Evolutionary conservation across 2,113 vertebrate genomes (phyloP).

Genomic region (Cyanoderma ruficeps): DNA sequence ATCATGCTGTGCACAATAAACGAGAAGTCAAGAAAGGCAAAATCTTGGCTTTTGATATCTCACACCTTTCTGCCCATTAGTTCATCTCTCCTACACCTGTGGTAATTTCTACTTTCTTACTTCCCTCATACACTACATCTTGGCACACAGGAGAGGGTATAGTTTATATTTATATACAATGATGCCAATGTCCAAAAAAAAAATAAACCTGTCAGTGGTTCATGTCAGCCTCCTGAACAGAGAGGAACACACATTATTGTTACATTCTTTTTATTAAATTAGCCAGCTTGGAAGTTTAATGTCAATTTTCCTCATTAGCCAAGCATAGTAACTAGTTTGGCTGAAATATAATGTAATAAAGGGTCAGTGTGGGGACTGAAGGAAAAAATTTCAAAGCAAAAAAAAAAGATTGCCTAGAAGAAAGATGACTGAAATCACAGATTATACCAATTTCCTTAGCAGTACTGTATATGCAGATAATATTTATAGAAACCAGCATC

Average conservation of each 20-base stretch:
- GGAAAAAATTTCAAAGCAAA: not conserved
- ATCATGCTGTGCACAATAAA: not conserved
- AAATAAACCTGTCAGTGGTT: not conserved
- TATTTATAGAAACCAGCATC: slow-evolving; percentile 31
- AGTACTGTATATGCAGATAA: not conserved
- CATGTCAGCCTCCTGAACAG: not conserved
- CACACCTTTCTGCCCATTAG: not conserved
- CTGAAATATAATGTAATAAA: not conserved
- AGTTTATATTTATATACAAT: not conserved
- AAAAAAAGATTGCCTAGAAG: not conserved
- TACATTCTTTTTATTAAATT: not conserved
- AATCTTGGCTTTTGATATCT: not conserved
- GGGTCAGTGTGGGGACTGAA: not conserved
- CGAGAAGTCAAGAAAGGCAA: not conserved
- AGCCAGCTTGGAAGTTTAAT: not conserved
- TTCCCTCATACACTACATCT: not conserved
- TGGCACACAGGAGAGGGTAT: not conserved
- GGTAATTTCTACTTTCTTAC: not conserved
- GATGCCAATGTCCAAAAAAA: not conserved
- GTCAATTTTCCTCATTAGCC: not conserved
- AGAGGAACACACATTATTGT: not conserved
- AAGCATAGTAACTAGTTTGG: not conserved
- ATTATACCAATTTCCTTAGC: not conserved
- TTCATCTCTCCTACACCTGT: not conserved
- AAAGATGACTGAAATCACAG: not conserved